Evolutionary conservation across 2,113 vertebrate species (phyloP), one percentile per base, ranked within the genome.

Genomic region (Sinocyclocheilus anshuiensis): DNA sequence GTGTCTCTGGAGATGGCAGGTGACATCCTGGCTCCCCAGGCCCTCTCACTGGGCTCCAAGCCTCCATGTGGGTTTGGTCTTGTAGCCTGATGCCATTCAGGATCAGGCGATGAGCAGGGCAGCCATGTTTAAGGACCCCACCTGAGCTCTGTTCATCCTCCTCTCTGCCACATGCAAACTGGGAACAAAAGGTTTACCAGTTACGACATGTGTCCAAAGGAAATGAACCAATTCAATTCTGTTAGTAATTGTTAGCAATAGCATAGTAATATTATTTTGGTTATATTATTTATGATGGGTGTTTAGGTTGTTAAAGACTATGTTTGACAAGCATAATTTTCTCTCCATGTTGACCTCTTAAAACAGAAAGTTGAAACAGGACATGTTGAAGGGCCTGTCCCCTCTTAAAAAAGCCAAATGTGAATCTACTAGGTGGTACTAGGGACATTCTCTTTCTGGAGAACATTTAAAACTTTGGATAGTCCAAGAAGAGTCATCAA

Each of bases 91-190:
- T 92, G 85, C 93, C 91, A n/a, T 92, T 94, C 50, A 90, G 69
- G 81, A 89, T 84, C 63, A 91, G 88, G 85, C 91, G 92, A 89
- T 93, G 93, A 84, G 92, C 92, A 39, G 93, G 92, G 87, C 92
- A 94, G 88, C 89, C 89, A 87, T 91, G 93, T 90, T 94, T 95
- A 88, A 94, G 91, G 90, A 92, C 88, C 79, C 92, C 90, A 10
- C 85, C 87, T 89, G 4, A 87, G 55, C 63, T 94, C 91, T 86
- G 87, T 92, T 94, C 93, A 77, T 94, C 94, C 83, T 89, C 91
- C 11, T 79, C 77, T 78, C 88, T 85, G 29, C 83, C 71, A 81
- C 45, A 88, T 83, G 71, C 87, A 61, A 87, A 88, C 94, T 95
- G 61, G 86, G 24, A 63, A 36, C 11, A 15, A 79, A 33, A 55